Evolutionary conservation across 2,888 invertebrate species (phyloP).

Genomic region (Caenorhabditis macrosperma): DNA sequence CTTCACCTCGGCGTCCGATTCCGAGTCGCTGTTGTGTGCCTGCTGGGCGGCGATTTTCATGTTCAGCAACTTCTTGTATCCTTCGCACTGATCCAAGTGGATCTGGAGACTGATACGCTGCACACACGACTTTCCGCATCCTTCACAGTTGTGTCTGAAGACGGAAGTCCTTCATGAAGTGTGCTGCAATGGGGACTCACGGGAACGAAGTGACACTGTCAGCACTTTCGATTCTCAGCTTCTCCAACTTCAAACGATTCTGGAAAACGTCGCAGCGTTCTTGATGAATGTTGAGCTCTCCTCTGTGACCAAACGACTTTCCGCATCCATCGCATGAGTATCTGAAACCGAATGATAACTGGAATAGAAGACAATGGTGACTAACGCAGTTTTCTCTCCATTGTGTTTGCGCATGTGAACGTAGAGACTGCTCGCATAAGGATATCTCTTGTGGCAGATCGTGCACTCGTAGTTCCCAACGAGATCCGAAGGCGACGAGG

Average conservation of each 20-base stretch:
- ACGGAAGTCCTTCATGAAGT: not conserved
- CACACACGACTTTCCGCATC: conserved; percentile 76
- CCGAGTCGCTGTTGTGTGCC: conserved; percentile 48
- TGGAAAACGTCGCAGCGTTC: conserved; percentile 73
- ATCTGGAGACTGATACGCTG: conserved; percentile 78
- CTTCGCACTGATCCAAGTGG: conserved; percentile 78
- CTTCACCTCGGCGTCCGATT: conserved; percentile 53
- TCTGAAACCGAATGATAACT: conserved; percentile 66
- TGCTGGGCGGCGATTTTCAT: not conserved
- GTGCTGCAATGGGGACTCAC: conserved; percentile 1
- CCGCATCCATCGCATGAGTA: conserved; percentile 76
- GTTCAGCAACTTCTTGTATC: conserved; percentile 31
- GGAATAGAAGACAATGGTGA: conserved; percentile 71
- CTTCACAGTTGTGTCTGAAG: conserved; percentile 72
- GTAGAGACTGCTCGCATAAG: conserved; percentile 78
- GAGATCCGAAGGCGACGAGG: conserved; percentile 7
- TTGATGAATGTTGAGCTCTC: conserved; percentile 77
- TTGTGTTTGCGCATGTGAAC: conserved; percentile 80
- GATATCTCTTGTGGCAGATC: conserved; percentile 77
- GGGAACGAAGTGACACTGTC: conserved; percentile 34
- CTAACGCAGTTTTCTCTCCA: conserved; percentile 76
- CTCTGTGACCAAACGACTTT: conserved; percentile 77
- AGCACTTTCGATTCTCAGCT: conserved; percentile 17
- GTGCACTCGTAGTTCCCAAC: conserved; percentile 68
- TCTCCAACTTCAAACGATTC: conserved; percentile 9